phyloP scores from a whole-genome alignment of 1,140 invertebrate genomes.

The Hypothenemus hampei region DNA sequence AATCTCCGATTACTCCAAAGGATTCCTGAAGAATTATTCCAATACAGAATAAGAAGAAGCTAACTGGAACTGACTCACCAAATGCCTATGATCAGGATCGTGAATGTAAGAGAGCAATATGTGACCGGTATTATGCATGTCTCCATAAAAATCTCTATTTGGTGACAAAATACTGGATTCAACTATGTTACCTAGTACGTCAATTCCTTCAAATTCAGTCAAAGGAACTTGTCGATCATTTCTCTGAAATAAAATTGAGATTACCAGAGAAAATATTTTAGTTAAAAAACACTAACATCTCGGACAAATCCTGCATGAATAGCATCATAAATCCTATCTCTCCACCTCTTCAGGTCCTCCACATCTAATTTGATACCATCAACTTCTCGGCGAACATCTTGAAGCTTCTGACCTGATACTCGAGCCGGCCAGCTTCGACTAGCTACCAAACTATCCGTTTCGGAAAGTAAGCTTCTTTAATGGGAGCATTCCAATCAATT shows the following conservation, averaged over 20 bases:
- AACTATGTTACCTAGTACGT: conserved; percentile 74
- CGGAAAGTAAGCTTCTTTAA: conserved; percentile 66
- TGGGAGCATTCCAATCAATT: conserved; percentile 57
- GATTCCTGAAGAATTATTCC: too few species aligned
- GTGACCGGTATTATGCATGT: conserved; percentile 68
- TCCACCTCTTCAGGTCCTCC: conserved; percentile 66
- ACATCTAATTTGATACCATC: conserved; percentile 65
- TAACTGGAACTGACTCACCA: conserved; percentile 33
- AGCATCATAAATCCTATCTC: conserved; percentile 68
- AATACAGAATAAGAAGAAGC: neutral
- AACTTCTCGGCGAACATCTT: conserved; percentile 60
- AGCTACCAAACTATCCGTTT: conserved; percentile 62
- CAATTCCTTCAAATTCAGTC: conserved; percentile 51
- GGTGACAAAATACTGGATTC: conserved; percentile 67
- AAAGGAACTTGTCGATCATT: conserved; percentile 33
- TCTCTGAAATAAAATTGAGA: conserved; percentile 30
- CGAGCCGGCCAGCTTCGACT: conserved; percentile 60
- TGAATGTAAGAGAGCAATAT: conserved; percentile 63
- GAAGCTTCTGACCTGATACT: conserved; percentile 53
- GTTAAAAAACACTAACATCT: conserved; percentile 36
- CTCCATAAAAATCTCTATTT: conserved; percentile 66
- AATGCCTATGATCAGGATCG: conserved; percentile 66
- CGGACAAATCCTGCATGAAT: conserved; percentile 62
- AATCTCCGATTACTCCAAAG: conserved; percentile 60
- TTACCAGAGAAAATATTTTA: too few species aligned